phyloP scores from a whole-genome alignment of 2,888 invertebrate genomes.

The Drosophila colorata region DNA sequence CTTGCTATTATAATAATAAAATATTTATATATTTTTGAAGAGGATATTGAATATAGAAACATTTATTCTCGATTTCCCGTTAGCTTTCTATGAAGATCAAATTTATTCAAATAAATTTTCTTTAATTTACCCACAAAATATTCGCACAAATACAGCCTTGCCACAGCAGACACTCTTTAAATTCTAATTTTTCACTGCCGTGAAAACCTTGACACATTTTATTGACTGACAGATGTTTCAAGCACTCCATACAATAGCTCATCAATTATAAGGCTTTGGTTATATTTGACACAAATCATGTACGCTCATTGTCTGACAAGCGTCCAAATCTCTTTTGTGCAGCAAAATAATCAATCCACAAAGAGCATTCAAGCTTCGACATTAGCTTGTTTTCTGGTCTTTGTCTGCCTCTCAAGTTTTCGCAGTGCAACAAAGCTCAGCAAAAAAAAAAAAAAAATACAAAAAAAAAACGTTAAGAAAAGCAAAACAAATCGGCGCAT shows the following conservation, averaged over 20 bases:
- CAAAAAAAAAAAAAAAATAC: slow-evolving; percentile 5
- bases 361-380: slow-evolving; percentile 47
- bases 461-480: slow-evolving; percentile 22
- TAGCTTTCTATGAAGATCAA: too few relatives aligned
- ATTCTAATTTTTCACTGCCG: slow-evolving; percentile 12
- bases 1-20: too few relatives aligned
- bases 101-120: not conserved
- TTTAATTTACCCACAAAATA: not conserved
- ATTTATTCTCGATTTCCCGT: too few relatives aligned
- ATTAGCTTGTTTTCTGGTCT: slow-evolving; percentile 31
- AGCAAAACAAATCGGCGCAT: slow-evolving; percentile 55
- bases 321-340: slow-evolving; percentile 11
- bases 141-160: not conserved
- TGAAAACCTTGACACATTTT: slow-evolving; percentile 13
- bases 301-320: slow-evolving; percentile 23
- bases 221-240: slow-evolving; percentile 12
- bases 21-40: too few relatives aligned
- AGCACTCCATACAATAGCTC: slow-evolving; percentile 24
- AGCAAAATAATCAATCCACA: slow-evolving; percentile 16
- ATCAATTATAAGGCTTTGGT: slow-evolving; percentile 27
- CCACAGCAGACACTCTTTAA: not conserved
- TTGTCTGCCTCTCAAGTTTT: slow-evolving; percentile 29
- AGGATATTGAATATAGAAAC: too few relatives aligned
- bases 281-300: slow-evolving; percentile 44
- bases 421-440: slow-evolving; percentile 38